These are phyloP conservation scores for Mustela nigripes DNA, from an alignment of 2,113 vertebrate genomes.

Conservation along the genomic window DNA sequence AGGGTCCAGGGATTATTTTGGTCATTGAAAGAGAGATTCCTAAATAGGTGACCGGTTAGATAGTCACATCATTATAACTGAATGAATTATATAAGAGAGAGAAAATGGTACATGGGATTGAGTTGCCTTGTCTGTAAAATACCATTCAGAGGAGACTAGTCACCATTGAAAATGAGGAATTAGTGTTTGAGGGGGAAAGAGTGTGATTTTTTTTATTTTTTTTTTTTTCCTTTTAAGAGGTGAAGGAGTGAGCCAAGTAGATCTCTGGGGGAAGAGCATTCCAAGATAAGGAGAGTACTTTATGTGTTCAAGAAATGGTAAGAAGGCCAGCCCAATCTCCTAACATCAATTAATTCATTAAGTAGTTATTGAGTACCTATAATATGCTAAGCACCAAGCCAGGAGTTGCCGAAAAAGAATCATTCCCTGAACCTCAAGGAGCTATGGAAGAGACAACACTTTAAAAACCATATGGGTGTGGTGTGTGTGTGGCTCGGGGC, in stretches of 20 bases:
- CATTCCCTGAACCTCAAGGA: background rate
- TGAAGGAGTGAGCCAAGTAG: background rate
- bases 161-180: background rate
- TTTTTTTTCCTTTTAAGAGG: background rate
- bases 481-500: too few species aligned
- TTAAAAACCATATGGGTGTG: background rate
- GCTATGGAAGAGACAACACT: background rate
- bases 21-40: background rate
- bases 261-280: background rate
- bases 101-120: background rate
- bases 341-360: background rate
- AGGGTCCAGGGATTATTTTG: background rate
- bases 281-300: background rate
- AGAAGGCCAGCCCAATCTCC: background rate
- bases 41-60: background rate
- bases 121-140: background rate
- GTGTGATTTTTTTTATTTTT: background rate
- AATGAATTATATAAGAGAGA: background rate
- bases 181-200: background rate
- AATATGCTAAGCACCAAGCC: background rate
- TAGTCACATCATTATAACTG: background rate
- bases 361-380: background rate
- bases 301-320: background rate
- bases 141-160: background rate
- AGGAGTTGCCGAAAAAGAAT: background rate